Conservation (phyloP, 2,113 vertebrate species). For the Sinocyclocheilus anophthalmus region DNA sequence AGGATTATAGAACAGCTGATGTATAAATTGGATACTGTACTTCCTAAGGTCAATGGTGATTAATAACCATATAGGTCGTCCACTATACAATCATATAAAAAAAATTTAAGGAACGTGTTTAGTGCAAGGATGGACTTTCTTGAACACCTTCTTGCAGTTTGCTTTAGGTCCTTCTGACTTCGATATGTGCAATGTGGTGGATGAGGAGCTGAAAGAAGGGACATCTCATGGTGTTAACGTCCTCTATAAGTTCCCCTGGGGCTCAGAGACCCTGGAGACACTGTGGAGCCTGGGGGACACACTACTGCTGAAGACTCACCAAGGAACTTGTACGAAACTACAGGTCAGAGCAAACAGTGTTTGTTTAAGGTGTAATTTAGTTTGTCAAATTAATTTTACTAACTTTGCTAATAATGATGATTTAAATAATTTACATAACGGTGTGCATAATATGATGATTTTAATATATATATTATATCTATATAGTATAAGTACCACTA, state of each 20-base stretch:
- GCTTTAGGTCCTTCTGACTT: constrained; percentile 87
- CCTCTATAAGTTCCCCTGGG: constrained; percentile 89
- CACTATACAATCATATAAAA: neutral
- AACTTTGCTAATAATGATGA: neutral
- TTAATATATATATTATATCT: too few relatives aligned
- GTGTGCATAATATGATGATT: too few relatives aligned
- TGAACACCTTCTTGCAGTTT: constrained; percentile 77
- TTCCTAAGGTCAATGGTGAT: too few relatives aligned
- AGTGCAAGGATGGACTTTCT: neutral
- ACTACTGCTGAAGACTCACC: constrained; percentile 79
- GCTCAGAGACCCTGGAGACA: constrained; percentile 85
- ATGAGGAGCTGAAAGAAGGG: constrained; percentile 64
- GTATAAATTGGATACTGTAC: neutral
- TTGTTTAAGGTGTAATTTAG: neutral
- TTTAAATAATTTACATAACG: too few relatives aligned
- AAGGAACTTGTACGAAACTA: constrained; percentile 71
- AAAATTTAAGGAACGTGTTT: neutral
- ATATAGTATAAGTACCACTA: too few relatives aligned
- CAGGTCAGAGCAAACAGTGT: constrained; percentile 68
- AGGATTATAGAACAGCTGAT: neutral
- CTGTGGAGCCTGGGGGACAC: constrained; percentile 81
- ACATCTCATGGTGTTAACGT: constrained; percentile 80
- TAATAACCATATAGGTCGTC: neutral
- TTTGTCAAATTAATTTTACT: neutral
- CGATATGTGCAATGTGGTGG: constrained; percentile 79